These are phyloP conservation scores for Neoniphon sammara DNA, from an alignment of 2,797 vertebrate species.

Conservation along the genomic window DNA sequence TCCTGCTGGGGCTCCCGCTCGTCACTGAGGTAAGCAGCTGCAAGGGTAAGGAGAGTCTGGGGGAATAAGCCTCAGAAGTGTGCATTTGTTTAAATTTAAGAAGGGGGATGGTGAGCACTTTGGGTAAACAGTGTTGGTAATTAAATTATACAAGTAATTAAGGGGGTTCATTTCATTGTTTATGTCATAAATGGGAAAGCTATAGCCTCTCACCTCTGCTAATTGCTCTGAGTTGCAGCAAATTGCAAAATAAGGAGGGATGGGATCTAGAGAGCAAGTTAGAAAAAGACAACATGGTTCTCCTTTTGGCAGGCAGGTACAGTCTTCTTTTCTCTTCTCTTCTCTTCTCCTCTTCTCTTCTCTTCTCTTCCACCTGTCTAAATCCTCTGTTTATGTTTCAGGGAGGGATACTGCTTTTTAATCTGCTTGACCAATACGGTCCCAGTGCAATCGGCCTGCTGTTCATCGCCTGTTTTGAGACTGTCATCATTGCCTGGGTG, in stretches of 20 bases:
- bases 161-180: no score
- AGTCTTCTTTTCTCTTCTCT: not conserved
- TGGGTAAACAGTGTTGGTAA: no score
- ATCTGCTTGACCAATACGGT: conserved; percentile 74
- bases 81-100: no score
- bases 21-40: conserved; percentile 79
- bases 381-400: conserved; percentile 41
- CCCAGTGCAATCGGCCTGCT: conserved; percentile 69
- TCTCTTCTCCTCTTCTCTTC: not conserved
- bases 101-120: no score
- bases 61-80: not conserved
- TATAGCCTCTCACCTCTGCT: not conserved
- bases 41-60: not conserved
- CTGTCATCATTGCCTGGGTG: conserved; percentile 75
- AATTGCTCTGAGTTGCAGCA: not conserved
- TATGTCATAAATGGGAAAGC: no score
- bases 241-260: not conserved
- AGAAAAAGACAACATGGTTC: not conserved
- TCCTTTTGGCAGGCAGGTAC: not conserved
- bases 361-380: not conserved
- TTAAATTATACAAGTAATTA: no score
- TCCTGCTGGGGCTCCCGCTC: conserved; percentile 89
- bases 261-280: not conserved
- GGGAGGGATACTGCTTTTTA: conserved; percentile 77
- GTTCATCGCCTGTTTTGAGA: conserved; percentile 78